These are phyloP conservation scores for Brachionichthys hirsutus DNA, from an alignment of 2,113 vertebrate genomes.

Conservation along the genomic window DNA sequence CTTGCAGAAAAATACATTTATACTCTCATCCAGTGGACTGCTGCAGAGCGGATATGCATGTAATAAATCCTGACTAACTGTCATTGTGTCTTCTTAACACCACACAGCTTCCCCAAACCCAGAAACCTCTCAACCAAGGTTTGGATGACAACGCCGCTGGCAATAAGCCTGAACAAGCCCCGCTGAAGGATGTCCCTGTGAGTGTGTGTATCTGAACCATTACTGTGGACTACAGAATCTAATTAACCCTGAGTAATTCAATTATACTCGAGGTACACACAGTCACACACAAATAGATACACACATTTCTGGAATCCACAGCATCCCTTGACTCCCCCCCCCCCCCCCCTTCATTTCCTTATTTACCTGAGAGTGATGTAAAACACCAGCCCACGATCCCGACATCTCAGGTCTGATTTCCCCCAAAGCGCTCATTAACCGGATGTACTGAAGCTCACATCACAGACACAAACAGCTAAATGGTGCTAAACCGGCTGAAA, in stretches of 20 bases:
- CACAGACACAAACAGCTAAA: not conserved
- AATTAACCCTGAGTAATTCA: constrained; percentile 73
- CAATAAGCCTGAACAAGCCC: constrained; percentile 48
- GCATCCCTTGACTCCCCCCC: constrained; percentile 4
- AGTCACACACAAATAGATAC: constrained; percentile 21
- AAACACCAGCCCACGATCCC: not conserved
- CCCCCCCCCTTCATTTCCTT: not conserved
- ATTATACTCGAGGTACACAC: constrained; percentile 54
- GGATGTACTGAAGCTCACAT: constrained; percentile 11
- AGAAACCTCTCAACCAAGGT: constrained; percentile 42
- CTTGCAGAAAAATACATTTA: not conserved
- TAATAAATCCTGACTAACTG: constrained; percentile 37
- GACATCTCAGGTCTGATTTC: constrained; percentile 15
- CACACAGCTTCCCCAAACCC: constrained; percentile 37
- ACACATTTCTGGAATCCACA: constrained; percentile 15
- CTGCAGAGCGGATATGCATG: constrained; percentile 20
- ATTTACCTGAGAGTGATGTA: constrained; percentile 7
- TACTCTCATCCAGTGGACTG: not conserved
- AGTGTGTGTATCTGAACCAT: constrained; percentile 37
- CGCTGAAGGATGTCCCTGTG: constrained; percentile 42
- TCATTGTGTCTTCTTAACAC: constrained; percentile 31
- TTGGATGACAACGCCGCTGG: constrained; percentile 40
- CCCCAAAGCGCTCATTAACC: constrained; percentile 23
- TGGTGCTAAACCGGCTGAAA: not conserved
- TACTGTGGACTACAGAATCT: constrained; percentile 57